phyloP scores from a whole-genome alignment of 1,140 invertebrate genomes.

The Drosophila kanapiae region DNA sequence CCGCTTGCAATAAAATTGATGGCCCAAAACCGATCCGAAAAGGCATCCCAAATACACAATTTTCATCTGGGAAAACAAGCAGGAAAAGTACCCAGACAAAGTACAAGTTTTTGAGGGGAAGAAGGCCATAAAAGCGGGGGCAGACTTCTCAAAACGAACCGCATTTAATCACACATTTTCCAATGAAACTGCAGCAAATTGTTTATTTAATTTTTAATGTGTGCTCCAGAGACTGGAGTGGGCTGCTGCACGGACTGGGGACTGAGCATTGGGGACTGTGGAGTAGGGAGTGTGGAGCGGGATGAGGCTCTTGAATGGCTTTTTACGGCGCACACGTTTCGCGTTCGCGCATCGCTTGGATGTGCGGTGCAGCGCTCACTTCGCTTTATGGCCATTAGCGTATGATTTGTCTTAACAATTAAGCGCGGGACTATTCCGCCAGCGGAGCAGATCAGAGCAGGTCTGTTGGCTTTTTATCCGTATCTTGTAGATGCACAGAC shows the following conservation, averaged over 20 bases:
- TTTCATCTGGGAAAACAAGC: slow-evolving; percentile 36
- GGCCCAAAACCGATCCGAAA: slow-evolving; percentile 69
- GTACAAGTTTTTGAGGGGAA: slow-evolving; percentile 19
- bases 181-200: slow-evolving; percentile 82
- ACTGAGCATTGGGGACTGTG: neutral
- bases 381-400: slow-evolving; percentile 78
- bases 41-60: slow-evolving; percentile 66
- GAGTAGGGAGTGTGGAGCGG: neutral
- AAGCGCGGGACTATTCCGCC: slow-evolving; percentile 47
- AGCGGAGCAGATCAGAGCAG: neutral
- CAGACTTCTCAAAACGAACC: slow-evolving; percentile 39
- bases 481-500: slow-evolving; percentile 43
- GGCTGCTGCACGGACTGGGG: neutral
- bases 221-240: slow-evolving; percentile 25
- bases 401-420: slow-evolving; percentile 85
- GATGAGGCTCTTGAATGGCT: slow-evolving; percentile 6
- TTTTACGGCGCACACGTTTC: slow-evolving; percentile 58
- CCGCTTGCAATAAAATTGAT: slow-evolving; percentile 80
- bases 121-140: slow-evolving; percentile 43
- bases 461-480: slow-evolving; percentile 52
- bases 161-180: slow-evolving; percentile 83
- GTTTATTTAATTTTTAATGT: slow-evolving; percentile 84
- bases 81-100: slow-evolving; percentile 20
- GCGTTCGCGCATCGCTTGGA: slow-evolving; percentile 44
- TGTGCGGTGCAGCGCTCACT: slow-evolving; percentile 44